Conservation (phyloP, 2,113 vertebrate genomes). For the Syrrhaptes paradoxus region DNA sequence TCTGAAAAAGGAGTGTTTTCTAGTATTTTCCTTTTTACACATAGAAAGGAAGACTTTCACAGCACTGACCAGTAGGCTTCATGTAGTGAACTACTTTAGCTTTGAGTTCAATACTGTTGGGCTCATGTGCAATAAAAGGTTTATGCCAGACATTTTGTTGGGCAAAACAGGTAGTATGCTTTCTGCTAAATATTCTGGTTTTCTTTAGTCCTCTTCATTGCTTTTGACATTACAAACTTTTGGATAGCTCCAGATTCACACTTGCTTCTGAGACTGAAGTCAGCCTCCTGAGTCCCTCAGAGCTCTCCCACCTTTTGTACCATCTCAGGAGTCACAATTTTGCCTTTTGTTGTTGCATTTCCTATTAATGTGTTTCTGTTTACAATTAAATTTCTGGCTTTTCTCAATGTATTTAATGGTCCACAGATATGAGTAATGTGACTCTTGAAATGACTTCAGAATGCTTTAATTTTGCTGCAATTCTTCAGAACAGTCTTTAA, state of each 20-base stretch:
- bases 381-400: not conserved
- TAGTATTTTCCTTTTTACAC: not conserved
- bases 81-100: not conserved
- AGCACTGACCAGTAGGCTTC: not conserved
- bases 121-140: not conserved
- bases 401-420: not conserved
- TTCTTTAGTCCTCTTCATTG: not conserved
- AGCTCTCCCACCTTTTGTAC: not conserved
- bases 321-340: not conserved
- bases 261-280: not conserved
- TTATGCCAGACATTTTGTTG: not conserved
- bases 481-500: not conserved
- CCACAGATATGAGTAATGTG: not conserved
- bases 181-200: not conserved
- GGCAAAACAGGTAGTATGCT: not conserved
- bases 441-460: not conserved
- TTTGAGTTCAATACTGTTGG: not conserved
- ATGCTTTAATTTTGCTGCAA: not conserved
- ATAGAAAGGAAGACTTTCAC: not conserved
- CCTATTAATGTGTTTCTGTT: fast-evolving
- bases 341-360: not conserved
- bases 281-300: not conserved
- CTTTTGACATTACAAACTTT: not conserved
- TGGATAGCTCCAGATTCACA: not conserved
- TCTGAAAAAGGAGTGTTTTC: not conserved